Conservation (phyloP, 2,797 vertebrate genomes). For the Enteromius viviparus region DNA sequence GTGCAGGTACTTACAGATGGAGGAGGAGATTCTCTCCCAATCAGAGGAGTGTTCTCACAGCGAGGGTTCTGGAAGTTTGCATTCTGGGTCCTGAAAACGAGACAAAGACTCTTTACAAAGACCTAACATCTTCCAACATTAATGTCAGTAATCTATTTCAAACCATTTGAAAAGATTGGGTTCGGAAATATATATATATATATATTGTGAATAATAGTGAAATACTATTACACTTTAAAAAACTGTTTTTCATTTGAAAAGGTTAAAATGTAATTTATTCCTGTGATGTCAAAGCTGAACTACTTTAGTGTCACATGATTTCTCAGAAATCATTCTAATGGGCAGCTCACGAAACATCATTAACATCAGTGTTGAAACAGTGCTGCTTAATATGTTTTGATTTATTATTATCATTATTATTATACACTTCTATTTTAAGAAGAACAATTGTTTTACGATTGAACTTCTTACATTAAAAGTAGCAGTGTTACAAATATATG, state of each 20-base stretch:
- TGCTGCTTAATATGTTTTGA: not conserved
- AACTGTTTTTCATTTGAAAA: not conserved
- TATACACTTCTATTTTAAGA: too few relatives aligned
- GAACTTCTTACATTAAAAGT: too few relatives aligned
- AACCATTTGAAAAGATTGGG: not conserved
- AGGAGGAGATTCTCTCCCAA: conserved; percentile 96
- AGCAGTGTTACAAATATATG: too few relatives aligned
- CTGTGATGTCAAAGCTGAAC: not conserved
- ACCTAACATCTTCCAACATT: not conserved
- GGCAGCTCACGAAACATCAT: not conserved
- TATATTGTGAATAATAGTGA: too few relatives aligned
- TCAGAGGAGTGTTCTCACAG: conserved; percentile 98
- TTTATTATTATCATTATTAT: too few relatives aligned
- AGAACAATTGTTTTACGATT: too few relatives aligned
- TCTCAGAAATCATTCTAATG: not conserved
- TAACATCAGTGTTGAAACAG: not conserved
- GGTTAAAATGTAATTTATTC: not conserved
- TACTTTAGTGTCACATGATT: not conserved
- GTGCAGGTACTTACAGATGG: conserved; percentile 88
- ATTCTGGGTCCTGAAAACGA: conserved; percentile 90
- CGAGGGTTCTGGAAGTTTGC: conserved; percentile 98
- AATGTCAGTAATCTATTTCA: not conserved
- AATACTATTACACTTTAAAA: not conserved
- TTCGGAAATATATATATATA: not conserved
- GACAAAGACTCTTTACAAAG: conserved; percentile 4